phyloP scores from a whole-genome alignment of 2,113 vertebrate species.

The cattle (Bos taurus) region ARS-UCD2.0 NC_037336.1:76837501-76838000 shows the following conservation, averaged over 20 bases:
- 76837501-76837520: not conserved
- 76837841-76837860: not conserved
- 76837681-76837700: not conserved
- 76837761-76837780: not conserved
- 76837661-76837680: not conserved
- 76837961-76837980: not conserved
- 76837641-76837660: not conserved
- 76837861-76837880: constrained; percentile 15
- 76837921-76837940: not conserved
- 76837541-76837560: not conserved
- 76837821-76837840: not conserved
- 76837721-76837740: not conserved
- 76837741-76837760: not conserved
- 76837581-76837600: not conserved
- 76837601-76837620: not conserved
- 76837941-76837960: not conserved
- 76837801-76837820: not conserved
- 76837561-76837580: not conserved
- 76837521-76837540: not conserved
- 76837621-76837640: not conserved
- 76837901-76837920: not conserved
- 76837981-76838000: not conserved
- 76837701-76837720: not conserved
- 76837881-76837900: constrained; percentile 15
- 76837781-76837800: not conserved